Evolutionary conservation across 2,113 vertebrate species (phyloP).

Genomic region (Leucosticte australis): DNA sequence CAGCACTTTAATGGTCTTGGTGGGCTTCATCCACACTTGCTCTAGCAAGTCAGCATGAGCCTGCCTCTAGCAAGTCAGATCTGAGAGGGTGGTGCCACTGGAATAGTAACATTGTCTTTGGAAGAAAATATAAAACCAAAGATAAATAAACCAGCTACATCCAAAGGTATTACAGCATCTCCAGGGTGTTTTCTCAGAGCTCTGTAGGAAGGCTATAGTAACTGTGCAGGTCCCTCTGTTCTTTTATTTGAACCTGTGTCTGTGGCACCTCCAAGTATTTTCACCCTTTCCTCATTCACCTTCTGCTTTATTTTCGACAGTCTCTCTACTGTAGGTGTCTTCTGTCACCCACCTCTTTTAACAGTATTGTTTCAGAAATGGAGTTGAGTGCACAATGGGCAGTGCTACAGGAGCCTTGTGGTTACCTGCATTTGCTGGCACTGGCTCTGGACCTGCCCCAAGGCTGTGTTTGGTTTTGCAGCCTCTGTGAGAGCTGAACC

Average conservation of each 20-base stretch:
- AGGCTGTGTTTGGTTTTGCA: neutral
- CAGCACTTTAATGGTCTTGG: neutral
- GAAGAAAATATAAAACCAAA: neutral
- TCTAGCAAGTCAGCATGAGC: neutral
- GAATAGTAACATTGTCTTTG: neutral
- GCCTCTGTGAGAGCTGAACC: neutral
- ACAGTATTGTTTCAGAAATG: neutral
- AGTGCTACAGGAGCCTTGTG: neutral
- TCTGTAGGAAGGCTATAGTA: neutral
- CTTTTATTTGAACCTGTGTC: neutral
- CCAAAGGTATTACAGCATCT: neutral
- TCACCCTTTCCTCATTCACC: neutral
- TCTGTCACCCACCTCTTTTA: neutral
- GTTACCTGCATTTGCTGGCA: neutral
- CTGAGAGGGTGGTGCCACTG: neutral
- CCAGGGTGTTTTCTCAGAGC: neutral
- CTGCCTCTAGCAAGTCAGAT: too few species aligned
- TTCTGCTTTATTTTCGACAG: neutral
- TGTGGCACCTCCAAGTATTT: neutral
- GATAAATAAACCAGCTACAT: neutral
- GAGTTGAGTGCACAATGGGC: rapidly evolving
- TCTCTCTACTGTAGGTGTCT: neutral
- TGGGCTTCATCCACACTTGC: neutral
- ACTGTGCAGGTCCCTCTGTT: neutral
- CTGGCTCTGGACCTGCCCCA: neutral